phyloP scores from a whole-genome alignment of 1,140 invertebrate species.

The Meteorus sp. region DNA sequence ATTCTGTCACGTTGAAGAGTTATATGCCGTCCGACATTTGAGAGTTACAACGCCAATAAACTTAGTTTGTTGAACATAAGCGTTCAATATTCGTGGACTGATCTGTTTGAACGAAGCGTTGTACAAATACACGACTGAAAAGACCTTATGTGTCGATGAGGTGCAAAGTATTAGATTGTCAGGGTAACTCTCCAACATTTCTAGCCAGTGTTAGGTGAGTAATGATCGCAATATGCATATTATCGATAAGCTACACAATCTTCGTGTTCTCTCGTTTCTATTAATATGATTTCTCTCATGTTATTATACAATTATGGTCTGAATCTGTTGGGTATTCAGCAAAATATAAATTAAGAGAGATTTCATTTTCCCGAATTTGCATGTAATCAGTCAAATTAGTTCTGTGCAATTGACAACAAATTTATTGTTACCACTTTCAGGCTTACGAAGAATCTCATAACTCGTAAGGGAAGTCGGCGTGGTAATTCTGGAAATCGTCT shows the following conservation, averaged over 20 bases:
- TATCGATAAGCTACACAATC: no score
- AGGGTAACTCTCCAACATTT: conserved; percentile 55
- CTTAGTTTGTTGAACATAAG: background rate
- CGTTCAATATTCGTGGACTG: background rate
- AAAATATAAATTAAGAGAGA: conserved; percentile 7
- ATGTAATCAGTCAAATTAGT: background rate
- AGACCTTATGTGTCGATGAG: conserved; percentile 56
- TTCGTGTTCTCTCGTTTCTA: background rate
- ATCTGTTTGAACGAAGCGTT: conserved; percentile 16
- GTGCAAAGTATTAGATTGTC: conserved; percentile 55
- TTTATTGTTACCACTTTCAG: conserved; percentile 51
- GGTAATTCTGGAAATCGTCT: conserved; percentile 77
- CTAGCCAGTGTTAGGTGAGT: conserved; percentile 53
- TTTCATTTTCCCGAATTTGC: conserved; percentile 11
- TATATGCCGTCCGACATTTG: no score
- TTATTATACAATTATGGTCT: background rate
- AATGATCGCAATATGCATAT: conserved; percentile 6
- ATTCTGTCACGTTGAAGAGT: no score
- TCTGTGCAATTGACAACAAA: background rate
- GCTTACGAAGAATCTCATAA: conserved; percentile 72
- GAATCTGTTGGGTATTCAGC: background rate
- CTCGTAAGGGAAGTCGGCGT: conserved; percentile 72
- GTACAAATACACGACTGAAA: conserved; percentile 21
- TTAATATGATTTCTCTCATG: background rate
- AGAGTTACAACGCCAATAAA: no score